A percentile compares a stretch with the other conserved stretches of the same genome.
These are phyloP conservation scores for Sylvia atricapilla DNA, from an alignment of 2,113 vertebrate genomes.

Conservation along the genomic window DNA sequence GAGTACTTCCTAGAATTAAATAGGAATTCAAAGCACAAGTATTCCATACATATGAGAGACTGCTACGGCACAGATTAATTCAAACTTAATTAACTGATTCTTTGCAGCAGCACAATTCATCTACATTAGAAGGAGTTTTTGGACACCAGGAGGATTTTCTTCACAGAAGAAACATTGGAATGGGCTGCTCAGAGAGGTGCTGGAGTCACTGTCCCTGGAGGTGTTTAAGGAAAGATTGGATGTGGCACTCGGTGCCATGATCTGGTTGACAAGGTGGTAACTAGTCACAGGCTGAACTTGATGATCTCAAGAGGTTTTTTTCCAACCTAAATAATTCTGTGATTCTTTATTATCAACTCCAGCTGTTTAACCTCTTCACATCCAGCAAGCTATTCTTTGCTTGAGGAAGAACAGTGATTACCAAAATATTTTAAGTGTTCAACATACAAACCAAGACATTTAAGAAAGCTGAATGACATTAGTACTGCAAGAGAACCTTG, in stretches of 20 bases:
- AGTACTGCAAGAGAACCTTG: neutral
- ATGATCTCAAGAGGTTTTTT: neutral
- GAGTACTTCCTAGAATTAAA: neutral
- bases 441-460: neutral
- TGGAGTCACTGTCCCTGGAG: neutral
- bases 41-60: neutral
- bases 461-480: neutral
- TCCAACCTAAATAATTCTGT: neutral
- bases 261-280: neutral
- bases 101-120: neutral
- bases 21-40: neutral
- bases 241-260: neutral
- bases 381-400: neutral
- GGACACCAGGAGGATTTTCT: neutral
- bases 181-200: neutral
- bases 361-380: neutral
- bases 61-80: neutral
- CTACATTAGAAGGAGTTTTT: neutral
- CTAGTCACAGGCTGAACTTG: accelerated
- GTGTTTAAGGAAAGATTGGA: neutral
- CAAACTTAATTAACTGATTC: neutral
- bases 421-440: neutral
- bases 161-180: neutral
- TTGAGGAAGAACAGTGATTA: neutral
- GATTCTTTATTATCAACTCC: neutral